These are phyloP conservation scores for Picus viridis DNA, from an alignment of 2,797 vertebrate genomes.

Conservation along the genomic window DNA sequence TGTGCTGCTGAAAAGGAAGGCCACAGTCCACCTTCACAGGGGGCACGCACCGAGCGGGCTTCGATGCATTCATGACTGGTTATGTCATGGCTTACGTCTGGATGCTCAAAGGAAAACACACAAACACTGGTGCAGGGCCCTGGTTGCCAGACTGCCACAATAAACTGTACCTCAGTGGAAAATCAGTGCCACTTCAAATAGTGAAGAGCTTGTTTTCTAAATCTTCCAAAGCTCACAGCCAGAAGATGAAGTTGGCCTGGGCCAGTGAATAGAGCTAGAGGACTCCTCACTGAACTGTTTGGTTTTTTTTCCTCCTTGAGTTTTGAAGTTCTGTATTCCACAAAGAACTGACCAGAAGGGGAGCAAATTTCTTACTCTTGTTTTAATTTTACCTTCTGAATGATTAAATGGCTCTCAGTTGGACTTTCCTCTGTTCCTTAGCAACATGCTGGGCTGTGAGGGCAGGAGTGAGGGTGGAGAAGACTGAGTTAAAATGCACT, in stretches of 20 bases:
- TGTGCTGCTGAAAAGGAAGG: neutral
- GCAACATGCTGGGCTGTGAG: neutral
- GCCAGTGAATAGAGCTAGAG: conserved; percentile 58
- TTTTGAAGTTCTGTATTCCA: neutral
- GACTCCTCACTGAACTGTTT: neutral
- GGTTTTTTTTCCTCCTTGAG: neutral
- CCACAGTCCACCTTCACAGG: conserved; percentile 63
- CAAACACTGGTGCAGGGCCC: neutral
- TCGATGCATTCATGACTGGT: conserved; percentile 98
- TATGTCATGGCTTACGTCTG: conserved; percentile 90
- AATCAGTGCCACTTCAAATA: conserved; percentile 89
- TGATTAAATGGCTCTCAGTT: neutral
- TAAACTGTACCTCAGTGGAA: conserved; percentile 95
- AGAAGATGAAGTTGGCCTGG: conserved; percentile 92
- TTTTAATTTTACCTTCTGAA: conserved; percentile 2
- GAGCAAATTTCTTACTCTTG: neutral
- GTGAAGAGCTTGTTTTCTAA: conserved; percentile 93
- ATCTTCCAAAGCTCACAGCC: conserved; percentile 90
- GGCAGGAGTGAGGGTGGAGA: neutral
- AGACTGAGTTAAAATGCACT: neutral
- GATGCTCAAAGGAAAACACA: conserved; percentile 59
- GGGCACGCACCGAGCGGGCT: conserved; percentile 92
- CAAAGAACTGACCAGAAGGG: neutral
- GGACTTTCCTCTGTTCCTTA: neutral
- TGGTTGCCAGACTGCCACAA: conserved; percentile 88